A percentile compares a stretch with the other conserved stretches of the same genome.
phyloP scores from a whole-genome alignment of 2,888 invertebrate genomes.

The Metacarcinus magister region DNA sequence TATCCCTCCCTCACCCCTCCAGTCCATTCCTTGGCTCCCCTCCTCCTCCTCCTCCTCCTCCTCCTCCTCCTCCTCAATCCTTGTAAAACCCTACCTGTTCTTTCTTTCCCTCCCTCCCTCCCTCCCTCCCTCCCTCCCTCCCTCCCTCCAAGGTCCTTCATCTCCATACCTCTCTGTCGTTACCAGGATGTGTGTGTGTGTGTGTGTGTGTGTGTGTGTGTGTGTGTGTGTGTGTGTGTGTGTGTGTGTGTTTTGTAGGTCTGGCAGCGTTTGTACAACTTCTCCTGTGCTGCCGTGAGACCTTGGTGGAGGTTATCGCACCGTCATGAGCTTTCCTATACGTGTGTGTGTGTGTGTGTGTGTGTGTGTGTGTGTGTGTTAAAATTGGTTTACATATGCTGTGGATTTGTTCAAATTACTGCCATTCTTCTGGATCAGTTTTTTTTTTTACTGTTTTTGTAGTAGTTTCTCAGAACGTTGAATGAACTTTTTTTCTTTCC shows the following conservation, averaged over 20 bases:
- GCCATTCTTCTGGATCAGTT: background rate
- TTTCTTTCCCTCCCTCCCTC: background rate
- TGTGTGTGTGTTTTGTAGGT: too few relatives aligned
- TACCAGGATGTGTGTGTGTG: slow-evolving; percentile 38
- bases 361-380: background rate
- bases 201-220: slow-evolving; percentile 50
- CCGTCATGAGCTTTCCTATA: background rate
- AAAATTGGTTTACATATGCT: background rate
- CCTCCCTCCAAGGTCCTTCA: background rate
- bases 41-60: background rate
- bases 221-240: slow-evolving; percentile 57
- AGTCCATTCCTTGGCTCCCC: background rate
- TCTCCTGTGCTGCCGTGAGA: background rate
- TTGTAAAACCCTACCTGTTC: background rate
- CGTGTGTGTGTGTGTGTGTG: slow-evolving; percentile 5
- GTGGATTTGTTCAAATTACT: background rate
- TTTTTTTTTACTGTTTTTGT: too few relatives aligned
- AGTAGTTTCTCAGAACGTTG: too few relatives aligned
- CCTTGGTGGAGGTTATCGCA: background rate
- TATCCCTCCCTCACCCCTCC: background rate
- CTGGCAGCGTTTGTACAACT: background rate
- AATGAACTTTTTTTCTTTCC: too few relatives aligned
- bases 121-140: slow-evolving; percentile 49
- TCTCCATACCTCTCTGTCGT: slow-evolving; percentile 43
- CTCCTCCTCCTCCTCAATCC: background rate